phyloP scores from a whole-genome alignment of 2,888 invertebrate species.

The Scaptomyza parva region DNA sequence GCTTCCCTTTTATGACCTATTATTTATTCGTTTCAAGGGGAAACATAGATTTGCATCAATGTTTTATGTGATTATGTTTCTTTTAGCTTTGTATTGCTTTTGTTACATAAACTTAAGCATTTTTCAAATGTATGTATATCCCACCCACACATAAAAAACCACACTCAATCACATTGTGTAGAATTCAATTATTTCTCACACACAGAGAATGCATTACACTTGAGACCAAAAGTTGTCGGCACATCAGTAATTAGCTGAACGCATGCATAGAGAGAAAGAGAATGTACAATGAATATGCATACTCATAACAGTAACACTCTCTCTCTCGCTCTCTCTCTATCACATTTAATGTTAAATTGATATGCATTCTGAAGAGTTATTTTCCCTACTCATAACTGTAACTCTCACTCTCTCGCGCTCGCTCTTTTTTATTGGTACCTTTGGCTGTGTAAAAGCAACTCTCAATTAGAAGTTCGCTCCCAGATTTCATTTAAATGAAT shows the following conservation, averaged over 20 bases:
- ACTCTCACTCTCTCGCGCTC: no score
- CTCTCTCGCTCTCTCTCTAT: no score
- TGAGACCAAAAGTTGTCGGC: conserved; percentile 37
- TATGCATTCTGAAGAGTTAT: conserved; percentile 28
- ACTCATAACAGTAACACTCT: no score
- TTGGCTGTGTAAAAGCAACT: conserved; percentile 50
- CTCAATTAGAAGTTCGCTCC: conserved; percentile 41
- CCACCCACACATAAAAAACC: background rate
- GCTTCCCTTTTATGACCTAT: background rate
- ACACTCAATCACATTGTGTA: conserved; percentile 2
- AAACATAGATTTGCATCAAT: conserved; percentile 9
- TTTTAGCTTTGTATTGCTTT: no score
- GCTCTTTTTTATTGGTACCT: no score
- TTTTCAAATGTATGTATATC: no score
- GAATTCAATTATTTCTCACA: conserved; percentile 17
- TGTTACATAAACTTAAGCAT: no score
- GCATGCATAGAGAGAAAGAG: conserved; percentile 8
- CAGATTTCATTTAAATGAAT: conserved; percentile 65
- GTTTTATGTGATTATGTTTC: background rate
- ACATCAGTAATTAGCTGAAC: conserved; percentile 65
- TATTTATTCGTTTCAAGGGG: background rate
- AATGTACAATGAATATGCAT: background rate
- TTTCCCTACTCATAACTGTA: conserved; percentile 12
- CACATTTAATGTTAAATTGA: background rate
- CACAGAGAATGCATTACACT: conserved; percentile 50